Base-by-base conservation (phyloP, 2,888 invertebrate genomes). In the Volucella inflata region DNA sequence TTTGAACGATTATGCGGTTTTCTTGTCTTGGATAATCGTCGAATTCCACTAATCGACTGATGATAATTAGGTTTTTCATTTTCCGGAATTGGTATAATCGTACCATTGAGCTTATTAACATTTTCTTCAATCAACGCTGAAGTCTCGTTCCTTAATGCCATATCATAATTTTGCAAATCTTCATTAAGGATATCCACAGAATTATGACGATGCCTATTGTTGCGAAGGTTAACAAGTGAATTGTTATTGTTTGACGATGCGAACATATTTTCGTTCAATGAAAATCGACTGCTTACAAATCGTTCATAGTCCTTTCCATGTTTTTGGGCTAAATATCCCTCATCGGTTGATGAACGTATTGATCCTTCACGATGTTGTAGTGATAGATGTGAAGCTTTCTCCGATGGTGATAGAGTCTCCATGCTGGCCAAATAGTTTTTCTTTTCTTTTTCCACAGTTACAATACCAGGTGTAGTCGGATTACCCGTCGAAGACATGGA, bases 351-450 rank as follows among this genome's bases (percentile, higher is more conserved):
- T 21, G 90, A 90, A 42, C 88, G 89, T 42, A 57, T 55, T n/a
- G 79, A 84, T 14, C 72, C 74, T 2, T 74, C 72, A 48, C 89
- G 30, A 0, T 90, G 89, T 2, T 79, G 88, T 10, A 88, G 60
- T 1, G 89, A 89, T 4, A 75, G 87, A 3, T 87, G 83, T 0
- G 91, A 91, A 12, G 87, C 88, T 80, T 92, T 92, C 78, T 92
- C 92, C 3, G 91, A 92, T 1, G 92, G 90, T 71, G 92, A 92
- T 8, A 92, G 88, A 2, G 92, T 92, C 84, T 92, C 92, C 17
- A 90, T 89, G 40, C 92, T 92, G 1, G 92, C 92, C 70, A 92
- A 81, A 55, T 90, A 90, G 17, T 87, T 87, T 57, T 89, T 90
- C 55, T 89, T 90, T 17, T 88, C 89, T 0, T 83, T 75, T 0